Base-by-base conservation (phyloP, 2,113 vertebrate species). In the Spermophilus dauricus region DNA sequence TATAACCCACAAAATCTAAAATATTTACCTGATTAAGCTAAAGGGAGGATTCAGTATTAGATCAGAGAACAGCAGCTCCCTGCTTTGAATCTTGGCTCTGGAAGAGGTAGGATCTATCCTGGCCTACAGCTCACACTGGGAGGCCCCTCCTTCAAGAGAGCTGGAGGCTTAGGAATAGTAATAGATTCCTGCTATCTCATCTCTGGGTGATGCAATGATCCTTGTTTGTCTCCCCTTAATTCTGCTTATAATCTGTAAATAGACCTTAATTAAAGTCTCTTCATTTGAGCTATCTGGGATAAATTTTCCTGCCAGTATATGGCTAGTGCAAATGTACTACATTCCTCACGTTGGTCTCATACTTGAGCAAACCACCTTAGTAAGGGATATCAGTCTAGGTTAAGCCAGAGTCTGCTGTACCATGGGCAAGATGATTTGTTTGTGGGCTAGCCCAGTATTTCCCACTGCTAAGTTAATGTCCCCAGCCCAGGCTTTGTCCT, bases 241-340 rank as follows among this genome's bases (percentile, higher is more conserved):
- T 94, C n/a, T 77, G 30, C 14, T 95, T n/a, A 89, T 26, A 85
- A 17, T 94, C 92, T 94, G 5, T 56, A 94, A 92, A 20, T 56
- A 92, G 42, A 58, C 56, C 26, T 86, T 86, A 58, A 67, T 76
- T 89, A 70, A 96, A 94, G 24, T 76, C 12, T 92, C n/a, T 96
- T 91, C 67, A 61, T 91, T 96, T 95, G 53, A 77, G 3, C 6
- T 73, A 82, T n/a, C 61, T 78, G n/a, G 28, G 11, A 18, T 93
- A 95, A n/a, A 73, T 83, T 92, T 95, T 93, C 53, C 16, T 86
- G 37, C 17, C 20, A 93, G 32, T 22, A 83, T 82, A 39, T 95
- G 53, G 63, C 51, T 88, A 96, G 65, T 58, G 24, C 32, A 89
- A 92, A 45, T 61, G 94, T 88, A 87, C 83, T 89, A 24, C 11